Conservation (phyloP, 2,797 vertebrate genomes). For the Siniperca scherzeri region DNA sequence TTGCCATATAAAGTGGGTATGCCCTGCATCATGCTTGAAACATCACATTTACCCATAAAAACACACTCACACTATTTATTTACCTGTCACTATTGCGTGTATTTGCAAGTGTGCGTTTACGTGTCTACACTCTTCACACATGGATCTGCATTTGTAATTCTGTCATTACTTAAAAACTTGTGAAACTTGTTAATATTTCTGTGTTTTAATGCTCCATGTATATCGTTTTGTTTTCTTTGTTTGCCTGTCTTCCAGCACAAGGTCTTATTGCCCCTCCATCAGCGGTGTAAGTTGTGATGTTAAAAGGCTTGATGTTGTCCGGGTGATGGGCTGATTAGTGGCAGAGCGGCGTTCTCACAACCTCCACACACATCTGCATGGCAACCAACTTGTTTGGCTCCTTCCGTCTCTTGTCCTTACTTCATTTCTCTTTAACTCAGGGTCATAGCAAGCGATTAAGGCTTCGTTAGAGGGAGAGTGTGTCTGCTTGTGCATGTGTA, state of each 20-base stretch:
- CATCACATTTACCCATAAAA: constrained; percentile 23
- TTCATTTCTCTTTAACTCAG: constrained; percentile 51
- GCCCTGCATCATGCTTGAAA: constrained; percentile 5
- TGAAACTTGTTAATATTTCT: constrained; percentile 35
- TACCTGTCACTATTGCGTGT: background rate
- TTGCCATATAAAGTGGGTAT: constrained; percentile 31
- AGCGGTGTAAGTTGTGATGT: constrained; percentile 25
- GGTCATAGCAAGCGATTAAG: constrained; percentile 26
- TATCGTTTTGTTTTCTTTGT: constrained; percentile 8
- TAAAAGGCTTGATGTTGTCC: constrained; percentile 65
- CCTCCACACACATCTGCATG: constrained; percentile 74
- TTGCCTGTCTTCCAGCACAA: constrained; percentile 6
- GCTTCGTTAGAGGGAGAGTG: constrained; percentile 14
- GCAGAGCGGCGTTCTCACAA: constrained; percentile 62
- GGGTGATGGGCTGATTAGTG: constrained; percentile 73
- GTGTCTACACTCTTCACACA: constrained; percentile 3
- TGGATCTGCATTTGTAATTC: background rate
- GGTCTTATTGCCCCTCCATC: constrained; percentile 4
- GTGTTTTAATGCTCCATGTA: background rate
- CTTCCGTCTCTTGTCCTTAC: constrained; percentile 29
- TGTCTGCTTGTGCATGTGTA: constrained; percentile 13
- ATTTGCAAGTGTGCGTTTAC: background rate
- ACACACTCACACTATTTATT: constrained; percentile 1
- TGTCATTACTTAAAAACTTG: constrained; percentile 35
- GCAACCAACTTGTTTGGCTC: constrained; percentile 76